These are phyloP conservation scores for Anomalospiza imberbis DNA, from an alignment of 2,797 vertebrate genomes.

Conservation along the genomic window DNA sequence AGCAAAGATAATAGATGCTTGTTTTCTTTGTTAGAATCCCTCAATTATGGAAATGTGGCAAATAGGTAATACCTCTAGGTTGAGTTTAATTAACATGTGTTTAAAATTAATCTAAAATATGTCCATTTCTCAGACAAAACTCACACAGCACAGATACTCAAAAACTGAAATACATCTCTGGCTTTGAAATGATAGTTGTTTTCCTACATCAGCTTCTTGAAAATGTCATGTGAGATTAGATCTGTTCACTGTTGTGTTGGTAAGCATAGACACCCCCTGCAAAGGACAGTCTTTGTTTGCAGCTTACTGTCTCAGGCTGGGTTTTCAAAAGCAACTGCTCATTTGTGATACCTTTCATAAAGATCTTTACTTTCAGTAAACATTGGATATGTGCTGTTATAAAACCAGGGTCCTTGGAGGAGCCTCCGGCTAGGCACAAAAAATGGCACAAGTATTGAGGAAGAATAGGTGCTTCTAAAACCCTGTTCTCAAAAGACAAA, in stretches of 20 bases:
- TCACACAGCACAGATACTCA: neutral
- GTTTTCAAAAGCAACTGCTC: constrained; percentile 8
- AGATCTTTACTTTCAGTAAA: neutral
- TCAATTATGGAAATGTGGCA: neutral
- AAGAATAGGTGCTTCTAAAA: neutral
- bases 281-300: neutral
- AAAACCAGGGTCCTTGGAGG: neutral
- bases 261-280: neutral
- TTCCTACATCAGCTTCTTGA: constrained; percentile 19
- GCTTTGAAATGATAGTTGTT: constrained; percentile 3
- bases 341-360: neutral
- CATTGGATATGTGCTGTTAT: neutral
- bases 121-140: neutral
- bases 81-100: neutral
- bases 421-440: neutral
- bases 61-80: neutral
- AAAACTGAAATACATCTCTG: neutral
- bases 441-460: neutral
- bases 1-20: neutral
- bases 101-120: neutral
- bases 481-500: neutral
- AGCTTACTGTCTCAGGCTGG: neutral
- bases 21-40: neutral
- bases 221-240: constrained; percentile 52
- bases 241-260: neutral